Base-by-base conservation (phyloP, 2,888 invertebrate genomes). In the Mythimna vitellina region DNA sequence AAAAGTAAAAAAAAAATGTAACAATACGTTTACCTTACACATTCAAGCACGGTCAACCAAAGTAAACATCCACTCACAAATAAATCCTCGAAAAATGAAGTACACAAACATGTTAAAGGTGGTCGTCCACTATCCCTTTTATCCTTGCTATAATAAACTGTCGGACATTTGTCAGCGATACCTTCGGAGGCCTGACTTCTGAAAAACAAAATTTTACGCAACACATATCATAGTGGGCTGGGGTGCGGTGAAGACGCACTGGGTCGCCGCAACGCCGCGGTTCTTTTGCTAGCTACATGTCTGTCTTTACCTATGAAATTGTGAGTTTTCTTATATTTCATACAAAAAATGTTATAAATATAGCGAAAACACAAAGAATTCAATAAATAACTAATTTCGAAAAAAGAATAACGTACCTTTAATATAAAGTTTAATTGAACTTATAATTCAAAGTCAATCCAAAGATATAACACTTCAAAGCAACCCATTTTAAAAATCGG, bases 141-240 rank as follows among this genome's bases (percentile, higher is more conserved):
- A 85, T 80, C 85, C 82, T 80, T 76, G 83, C 86, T 87, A 90
- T 92, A 92, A 93, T 92, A 93, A 91, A 94, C 91, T 90, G 93
- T 88, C 89, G 88, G 87, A 88, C 93, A 95, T 95, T 95, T 95
- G 95, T 95, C 95, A 93, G 92, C 92, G 91, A 87, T 92, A 92
- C 93, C 92, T 93, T 91, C 74, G 81, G 72, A 73, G 73, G 84
- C 81, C 88, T 89, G 89, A 91, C 91, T 90, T 91, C 92, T 93
- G 93, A 95, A 95, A 95, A 96, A 95, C 95, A 95, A 93, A 94
- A 96, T 96, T 96, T 96, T 93, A 94, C 95, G 95, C 96, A 92
- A 94, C 95, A 96, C 94, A 94, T 94, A 95, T 95, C 95, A 95
- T 93, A 95, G 93, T 89, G 89, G 91, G 91, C 91, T 89, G 88